These are phyloP conservation scores for Pelodytes ibericus DNA, from an alignment of 2,797 vertebrate species.

Conservation along the genomic window DNA sequence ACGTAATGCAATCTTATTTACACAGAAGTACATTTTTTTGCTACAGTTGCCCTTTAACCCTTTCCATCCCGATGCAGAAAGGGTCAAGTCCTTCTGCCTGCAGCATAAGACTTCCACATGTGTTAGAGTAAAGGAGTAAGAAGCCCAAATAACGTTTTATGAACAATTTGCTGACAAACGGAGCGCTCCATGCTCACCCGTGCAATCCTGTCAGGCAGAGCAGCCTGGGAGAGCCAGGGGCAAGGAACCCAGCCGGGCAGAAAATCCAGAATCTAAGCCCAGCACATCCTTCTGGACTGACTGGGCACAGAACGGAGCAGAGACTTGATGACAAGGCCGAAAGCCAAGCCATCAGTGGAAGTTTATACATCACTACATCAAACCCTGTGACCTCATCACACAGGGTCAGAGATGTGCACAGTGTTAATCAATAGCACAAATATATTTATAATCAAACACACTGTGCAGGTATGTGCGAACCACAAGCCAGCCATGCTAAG, in stretches of 20 bases:
- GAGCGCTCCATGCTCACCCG: constrained; percentile 10
- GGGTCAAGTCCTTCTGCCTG: too few relatives aligned
- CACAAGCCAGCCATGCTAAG: too few relatives aligned
- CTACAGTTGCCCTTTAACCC: too few relatives aligned
- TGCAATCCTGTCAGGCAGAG: constrained; percentile 18
- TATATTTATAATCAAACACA: too few relatives aligned
- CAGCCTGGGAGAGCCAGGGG: constrained; percentile 12
- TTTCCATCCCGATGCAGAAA: too few relatives aligned
- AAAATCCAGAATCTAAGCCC: constrained; percentile 3
- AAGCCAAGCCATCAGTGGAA: constrained; percentile 6
- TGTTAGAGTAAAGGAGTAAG: neutral
- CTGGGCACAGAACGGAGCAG: neutral
- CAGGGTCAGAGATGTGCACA: neutral
- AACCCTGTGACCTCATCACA: neutral
- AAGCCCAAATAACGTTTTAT: constrained; percentile 28
- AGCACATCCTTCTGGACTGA: neutral
- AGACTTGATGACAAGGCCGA: constrained; percentile 14
- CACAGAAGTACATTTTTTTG: too few relatives aligned
- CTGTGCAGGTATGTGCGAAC: too few relatives aligned
- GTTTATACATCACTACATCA: constrained; percentile 1
- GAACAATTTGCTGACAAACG: constrained; percentile 39
- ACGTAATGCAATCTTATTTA: too few relatives aligned
- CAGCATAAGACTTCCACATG: too few relatives aligned
- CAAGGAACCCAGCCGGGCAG: constrained; percentile 12
- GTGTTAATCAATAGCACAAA: too few relatives aligned